A percentile compares a stretch with the other conserved stretches of the same genome.
phyloP scores from a whole-genome alignment of 2,113 vertebrate genomes.

The Rattus rattus region DNA sequence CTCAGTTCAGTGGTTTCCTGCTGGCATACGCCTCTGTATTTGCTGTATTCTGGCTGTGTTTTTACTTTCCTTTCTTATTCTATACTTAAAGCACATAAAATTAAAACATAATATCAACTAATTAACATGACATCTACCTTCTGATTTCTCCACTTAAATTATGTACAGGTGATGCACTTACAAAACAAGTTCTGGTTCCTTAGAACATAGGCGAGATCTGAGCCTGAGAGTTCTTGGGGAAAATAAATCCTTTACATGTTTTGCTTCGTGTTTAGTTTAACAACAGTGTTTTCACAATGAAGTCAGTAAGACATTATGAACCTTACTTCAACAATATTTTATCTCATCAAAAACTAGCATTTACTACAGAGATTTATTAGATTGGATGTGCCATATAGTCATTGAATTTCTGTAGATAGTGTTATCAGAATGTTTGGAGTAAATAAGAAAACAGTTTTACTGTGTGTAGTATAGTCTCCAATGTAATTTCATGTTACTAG shows the following conservation, averaged over 20 bases:
- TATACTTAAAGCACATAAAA: not conserved
- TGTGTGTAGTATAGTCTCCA: not conserved
- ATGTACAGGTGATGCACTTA: not conserved
- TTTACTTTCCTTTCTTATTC: not conserved
- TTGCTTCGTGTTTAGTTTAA: not conserved
- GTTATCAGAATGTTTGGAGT: not conserved
- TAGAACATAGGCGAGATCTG: fast-evolving
- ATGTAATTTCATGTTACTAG: not conserved
- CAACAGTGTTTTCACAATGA: not conserved
- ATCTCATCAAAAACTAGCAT: not conserved
- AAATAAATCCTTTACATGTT: not conserved
- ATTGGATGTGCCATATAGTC: not conserved
- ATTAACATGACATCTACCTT: not conserved
- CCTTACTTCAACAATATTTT: not conserved
- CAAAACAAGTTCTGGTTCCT: not conserved
- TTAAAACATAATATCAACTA: not conserved
- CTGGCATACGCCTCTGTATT: too few species aligned
- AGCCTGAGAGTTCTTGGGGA: not conserved
- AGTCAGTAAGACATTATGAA: not conserved
- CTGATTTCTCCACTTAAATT: not conserved
- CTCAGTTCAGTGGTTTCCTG: too few species aligned
- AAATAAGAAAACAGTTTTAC: not conserved
- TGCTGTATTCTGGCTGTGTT: too few species aligned
- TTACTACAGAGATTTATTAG: not conserved
- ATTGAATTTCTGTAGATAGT: not conserved